phyloP scores from a whole-genome alignment of 2,797 vertebrate genomes.

The Macrochelys suwanniensis region DNA sequence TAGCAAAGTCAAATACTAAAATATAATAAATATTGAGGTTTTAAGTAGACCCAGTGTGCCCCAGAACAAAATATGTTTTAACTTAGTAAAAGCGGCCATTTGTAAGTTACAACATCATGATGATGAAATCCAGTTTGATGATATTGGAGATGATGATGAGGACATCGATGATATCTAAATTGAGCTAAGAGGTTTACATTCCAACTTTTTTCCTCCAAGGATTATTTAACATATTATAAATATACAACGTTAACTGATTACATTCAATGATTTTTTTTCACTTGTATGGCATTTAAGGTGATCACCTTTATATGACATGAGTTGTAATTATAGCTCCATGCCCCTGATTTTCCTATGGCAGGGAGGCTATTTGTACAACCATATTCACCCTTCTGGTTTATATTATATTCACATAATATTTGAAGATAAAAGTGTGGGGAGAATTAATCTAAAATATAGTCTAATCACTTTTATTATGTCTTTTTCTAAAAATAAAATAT shows the following conservation, averaged over 20 bases:
- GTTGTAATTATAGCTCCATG: not conserved
- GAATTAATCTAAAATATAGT: conserved; percentile 9
- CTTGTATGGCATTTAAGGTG: not conserved
- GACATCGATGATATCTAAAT: conserved; percentile 94
- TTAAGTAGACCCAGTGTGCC: conserved; percentile 33
- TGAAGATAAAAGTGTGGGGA: conserved; percentile 27
- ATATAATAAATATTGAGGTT: conserved; percentile 61
- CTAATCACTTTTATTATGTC: conserved; percentile 5
- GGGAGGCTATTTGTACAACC: not conserved
- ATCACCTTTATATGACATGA: not conserved
- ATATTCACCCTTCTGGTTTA: not conserved
- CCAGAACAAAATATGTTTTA: conserved; percentile 54
- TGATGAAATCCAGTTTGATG: conserved; percentile 98
- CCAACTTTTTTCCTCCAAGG: conserved; percentile 77
- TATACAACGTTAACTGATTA: not conserved
- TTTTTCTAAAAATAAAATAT: conserved; percentile 46
- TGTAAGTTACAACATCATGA: conserved; percentile 80
- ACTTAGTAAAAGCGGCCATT: not conserved
- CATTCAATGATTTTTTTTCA: not conserved
- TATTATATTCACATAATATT: not conserved
- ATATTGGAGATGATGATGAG: conserved; percentile 96
- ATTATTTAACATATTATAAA: conserved; percentile 60
- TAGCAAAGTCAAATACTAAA: conserved; percentile 54
- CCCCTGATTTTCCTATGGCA: not conserved
- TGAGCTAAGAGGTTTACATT: conserved; percentile 81